Conservation (phyloP, 2,113 vertebrate species). For the Hypanus sabinus region DNA sequence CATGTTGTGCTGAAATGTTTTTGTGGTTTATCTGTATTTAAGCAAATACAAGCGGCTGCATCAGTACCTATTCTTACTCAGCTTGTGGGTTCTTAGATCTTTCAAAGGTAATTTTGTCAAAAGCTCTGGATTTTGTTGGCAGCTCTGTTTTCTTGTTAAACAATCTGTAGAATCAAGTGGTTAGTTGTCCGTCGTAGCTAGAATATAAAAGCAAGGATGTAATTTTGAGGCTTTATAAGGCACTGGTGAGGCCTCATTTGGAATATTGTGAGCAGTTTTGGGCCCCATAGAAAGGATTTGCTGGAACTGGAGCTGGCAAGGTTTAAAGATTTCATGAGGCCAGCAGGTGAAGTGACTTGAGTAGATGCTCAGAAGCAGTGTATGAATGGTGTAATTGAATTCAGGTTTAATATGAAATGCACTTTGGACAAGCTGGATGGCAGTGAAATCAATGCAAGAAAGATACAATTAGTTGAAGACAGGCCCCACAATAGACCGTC, state of each 20-base stretch:
- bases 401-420: conserved; percentile 85
- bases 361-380: conserved; percentile 95
- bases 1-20: background rate
- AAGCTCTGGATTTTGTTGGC: background rate
- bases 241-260: no score
- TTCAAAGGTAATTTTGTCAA: background rate
- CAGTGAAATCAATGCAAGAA: conserved; percentile 89
- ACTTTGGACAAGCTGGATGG: conserved; percentile 92
- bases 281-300: no score
- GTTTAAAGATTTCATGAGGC: conserved; percentile 98
- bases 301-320: no score
- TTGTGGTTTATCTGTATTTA: background rate
- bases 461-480: conserved; percentile 89
- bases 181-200: no score
- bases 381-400: conserved; percentile 92
- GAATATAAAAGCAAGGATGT: no score
- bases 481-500: conserved; percentile 71
- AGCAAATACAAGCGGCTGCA: background rate
- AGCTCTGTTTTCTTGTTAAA: background rate
- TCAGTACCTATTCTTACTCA: background rate
- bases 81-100: background rate
- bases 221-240: no score
- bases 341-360: conserved; percentile 94
- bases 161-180: no score
- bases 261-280: no score